phyloP scores from a whole-genome alignment of 2,797 vertebrate genomes.

The Myripristis jacobus region DNA sequence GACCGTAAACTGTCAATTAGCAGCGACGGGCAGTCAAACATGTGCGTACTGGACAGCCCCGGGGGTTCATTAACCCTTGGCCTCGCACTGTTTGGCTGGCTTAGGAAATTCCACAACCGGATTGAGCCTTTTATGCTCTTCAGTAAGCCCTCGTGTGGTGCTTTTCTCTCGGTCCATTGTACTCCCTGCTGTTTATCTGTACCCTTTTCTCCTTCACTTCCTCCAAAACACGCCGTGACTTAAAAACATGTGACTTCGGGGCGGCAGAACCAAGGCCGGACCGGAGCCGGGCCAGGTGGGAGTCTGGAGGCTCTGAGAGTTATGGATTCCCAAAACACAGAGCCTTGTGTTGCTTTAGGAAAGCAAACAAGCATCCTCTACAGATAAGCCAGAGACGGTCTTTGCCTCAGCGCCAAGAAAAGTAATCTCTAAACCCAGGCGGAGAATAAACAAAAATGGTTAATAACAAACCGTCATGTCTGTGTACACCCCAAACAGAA shows the following conservation, averaged over 20 bases:
- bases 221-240: slow-evolving; percentile 46
- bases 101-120: slow-evolving; percentile 67
- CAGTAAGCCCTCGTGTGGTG: slow-evolving; percentile 29
- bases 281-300: slow-evolving; percentile 27
- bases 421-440: slow-evolving; percentile 19
- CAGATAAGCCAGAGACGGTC: slow-evolving; percentile 23
- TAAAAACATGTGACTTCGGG: slow-evolving; percentile 37
- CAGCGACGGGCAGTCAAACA: slow-evolving; percentile 34
- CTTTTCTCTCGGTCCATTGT: slow-evolving; percentile 56
- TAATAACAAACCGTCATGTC: slow-evolving; percentile 28
- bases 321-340: slow-evolving; percentile 9
- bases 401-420: slow-evolving; percentile 14
- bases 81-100: slow-evolving; percentile 55
- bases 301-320: slow-evolving; percentile 5
- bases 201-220: slow-evolving; percentile 58
- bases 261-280: slow-evolving; percentile 1
- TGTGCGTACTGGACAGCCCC: slow-evolving; percentile 17
- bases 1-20: slow-evolving; percentile 48
- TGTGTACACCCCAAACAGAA: slow-evolving; percentile 29
- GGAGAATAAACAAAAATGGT: slow-evolving; percentile 28
- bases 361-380: slow-evolving; percentile 9
- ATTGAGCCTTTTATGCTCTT: slow-evolving; percentile 44
- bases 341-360: slow-evolving; percentile 2
- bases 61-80: slow-evolving; percentile 66
- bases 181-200: slow-evolving; percentile 51